These are phyloP conservation scores for Rhincodon typus DNA, from an alignment of 2,797 vertebrate genomes.

Conservation along the genomic window DNA sequence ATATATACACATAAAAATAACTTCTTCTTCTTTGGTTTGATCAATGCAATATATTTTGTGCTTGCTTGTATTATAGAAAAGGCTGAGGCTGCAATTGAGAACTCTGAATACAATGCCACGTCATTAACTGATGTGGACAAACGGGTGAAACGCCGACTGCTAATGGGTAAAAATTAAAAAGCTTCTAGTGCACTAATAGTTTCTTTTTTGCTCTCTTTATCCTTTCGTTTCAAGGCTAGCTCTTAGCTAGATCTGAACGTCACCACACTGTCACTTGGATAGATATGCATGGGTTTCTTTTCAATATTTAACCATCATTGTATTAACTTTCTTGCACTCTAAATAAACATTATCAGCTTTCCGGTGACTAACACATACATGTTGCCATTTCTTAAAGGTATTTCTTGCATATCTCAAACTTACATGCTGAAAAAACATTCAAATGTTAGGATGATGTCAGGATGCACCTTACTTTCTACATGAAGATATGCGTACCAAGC, in stretches of 20 bases:
- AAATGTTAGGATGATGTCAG: neutral
- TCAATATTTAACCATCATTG: neutral
- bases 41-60: constrained; percentile 38
- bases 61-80: constrained; percentile 63
- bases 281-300: neutral
- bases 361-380: neutral
- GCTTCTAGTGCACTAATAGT: constrained; percentile 15
- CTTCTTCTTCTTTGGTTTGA: constrained; percentile 26
- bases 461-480: neutral
- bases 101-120: constrained; percentile 73
- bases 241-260: neutral
- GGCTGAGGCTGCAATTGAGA: constrained; percentile 66
- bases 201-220: constrained; percentile 27
- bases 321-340: neutral
- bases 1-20: neutral
- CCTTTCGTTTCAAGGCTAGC: constrained; percentile 39
- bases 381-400: neutral
- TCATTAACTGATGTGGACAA: constrained; percentile 83
- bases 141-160: constrained; percentile 84
- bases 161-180: constrained; percentile 77
- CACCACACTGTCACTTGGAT: neutral
- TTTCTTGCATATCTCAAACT: neutral
- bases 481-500: neutral
- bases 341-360: neutral
- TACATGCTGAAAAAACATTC: neutral